Evolutionary conservation across 2,797 vertebrate species (phyloP).

Genomic region (Etheostoma perlongum): DNA sequence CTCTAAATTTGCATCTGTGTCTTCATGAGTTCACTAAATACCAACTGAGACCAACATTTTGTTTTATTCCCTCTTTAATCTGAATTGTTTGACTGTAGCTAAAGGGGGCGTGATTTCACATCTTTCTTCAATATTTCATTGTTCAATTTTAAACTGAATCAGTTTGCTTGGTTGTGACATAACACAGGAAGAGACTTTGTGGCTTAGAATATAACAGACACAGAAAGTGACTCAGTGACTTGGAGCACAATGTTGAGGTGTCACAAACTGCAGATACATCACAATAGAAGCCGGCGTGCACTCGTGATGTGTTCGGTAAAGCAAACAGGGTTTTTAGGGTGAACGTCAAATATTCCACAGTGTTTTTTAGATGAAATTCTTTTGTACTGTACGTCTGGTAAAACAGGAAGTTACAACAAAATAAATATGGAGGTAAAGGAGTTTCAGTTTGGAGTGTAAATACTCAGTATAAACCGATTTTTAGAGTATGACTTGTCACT

Average conservation of each 20-base stretch:
- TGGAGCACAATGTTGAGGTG: slow-evolving; percentile 31
- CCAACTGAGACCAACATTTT: neutral
- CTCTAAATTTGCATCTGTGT: neutral
- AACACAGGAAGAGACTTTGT: slow-evolving; percentile 17
- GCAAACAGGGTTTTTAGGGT: neutral
- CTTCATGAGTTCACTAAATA: neutral
- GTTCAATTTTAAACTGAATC: slow-evolving; percentile 17
- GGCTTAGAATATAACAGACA: slow-evolving; percentile 17
- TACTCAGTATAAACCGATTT: neutral
- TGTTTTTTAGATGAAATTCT: neutral
- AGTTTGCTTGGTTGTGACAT: slow-evolving; percentile 21
- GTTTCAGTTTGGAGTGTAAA: neutral
- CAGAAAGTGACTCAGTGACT: slow-evolving; percentile 39
- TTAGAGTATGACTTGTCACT: no score
- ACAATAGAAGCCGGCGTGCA: slow-evolving; percentile 20
- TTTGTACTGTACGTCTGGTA: neutral
- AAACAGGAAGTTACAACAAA: neutral
- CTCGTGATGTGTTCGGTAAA: neutral
- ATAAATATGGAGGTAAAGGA: neutral
- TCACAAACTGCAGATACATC: slow-evolving; percentile 20
- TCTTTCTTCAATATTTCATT: slow-evolving; percentile 35
- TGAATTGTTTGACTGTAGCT: neutral
- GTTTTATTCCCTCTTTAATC: neutral
- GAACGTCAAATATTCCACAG: neutral
- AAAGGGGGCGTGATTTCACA: slow-evolving; percentile 10